phyloP scores from a whole-genome alignment of 2,888 invertebrate species.

The Watsonalla binaria region DNA sequence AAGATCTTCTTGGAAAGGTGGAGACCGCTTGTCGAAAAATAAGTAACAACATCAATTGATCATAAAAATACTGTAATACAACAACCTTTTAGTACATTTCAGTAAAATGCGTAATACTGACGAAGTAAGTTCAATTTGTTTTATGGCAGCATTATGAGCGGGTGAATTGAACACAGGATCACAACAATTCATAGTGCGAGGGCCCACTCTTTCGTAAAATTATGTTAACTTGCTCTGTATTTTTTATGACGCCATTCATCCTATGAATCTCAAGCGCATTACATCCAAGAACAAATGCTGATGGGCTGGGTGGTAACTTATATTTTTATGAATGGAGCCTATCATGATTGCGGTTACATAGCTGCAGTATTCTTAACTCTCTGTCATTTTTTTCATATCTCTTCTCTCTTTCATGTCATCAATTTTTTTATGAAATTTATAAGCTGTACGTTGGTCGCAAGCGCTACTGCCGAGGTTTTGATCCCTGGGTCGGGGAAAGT shows the following conservation, averaged over 20 bases:
- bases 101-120: slow-evolving; percentile 58
- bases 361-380: too few relatives aligned
- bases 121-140: slow-evolving; percentile 72
- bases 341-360: background rate
- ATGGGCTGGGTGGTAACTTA: slow-evolving; percentile 3
- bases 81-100: too few relatives aligned
- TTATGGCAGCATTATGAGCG: slow-evolving; percentile 67
- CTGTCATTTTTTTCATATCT: too few relatives aligned
- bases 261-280: slow-evolving; percentile 38
- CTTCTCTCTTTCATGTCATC: too few relatives aligned
- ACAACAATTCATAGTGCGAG: slow-evolving; percentile 47
- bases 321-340: background rate
- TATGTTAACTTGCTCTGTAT: slow-evolving; percentile 63
- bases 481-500: too few relatives aligned
- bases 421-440: too few relatives aligned
- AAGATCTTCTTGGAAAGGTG: slow-evolving; percentile 5
- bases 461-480: too few relatives aligned
- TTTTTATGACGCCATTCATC: slow-evolving; percentile 48
- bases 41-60: too few relatives aligned
- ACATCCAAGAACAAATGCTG: slow-evolving; percentile 27
- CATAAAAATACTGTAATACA: too few relatives aligned
- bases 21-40: too few relatives aligned
- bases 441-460: too few relatives aligned
- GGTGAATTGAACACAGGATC: slow-evolving; percentile 52
- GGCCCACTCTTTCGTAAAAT: slow-evolving; percentile 66